These are phyloP conservation scores for Cydia amplana DNA, from an alignment of 1,140 invertebrate genomes.

Conservation along the genomic window DNA sequence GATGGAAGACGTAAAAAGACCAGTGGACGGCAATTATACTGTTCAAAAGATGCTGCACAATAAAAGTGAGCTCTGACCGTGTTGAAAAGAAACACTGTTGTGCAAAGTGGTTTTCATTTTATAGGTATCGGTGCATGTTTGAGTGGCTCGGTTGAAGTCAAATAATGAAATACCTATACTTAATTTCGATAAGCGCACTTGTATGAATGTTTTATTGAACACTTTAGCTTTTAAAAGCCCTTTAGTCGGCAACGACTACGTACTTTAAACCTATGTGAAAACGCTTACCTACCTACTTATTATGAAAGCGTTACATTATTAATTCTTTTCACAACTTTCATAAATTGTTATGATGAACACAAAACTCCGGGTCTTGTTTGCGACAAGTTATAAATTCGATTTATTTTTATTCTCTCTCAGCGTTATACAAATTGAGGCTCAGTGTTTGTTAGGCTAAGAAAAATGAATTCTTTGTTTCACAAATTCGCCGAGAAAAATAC, in stretches of 20 bases:
- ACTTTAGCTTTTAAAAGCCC: too few relatives aligned
- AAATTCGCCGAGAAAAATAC: constrained; percentile 23
- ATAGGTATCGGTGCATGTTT: neutral
- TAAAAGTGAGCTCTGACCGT: neutral
- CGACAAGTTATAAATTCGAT: neutral
- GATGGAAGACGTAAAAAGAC: constrained; percentile 2
- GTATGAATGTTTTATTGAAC: neutral
- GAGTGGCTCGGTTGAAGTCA: neutral
- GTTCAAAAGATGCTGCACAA: neutral
- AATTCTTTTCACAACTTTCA: too few relatives aligned
- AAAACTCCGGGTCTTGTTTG: neutral
- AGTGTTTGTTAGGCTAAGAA: neutral
- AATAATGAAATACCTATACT: neutral
- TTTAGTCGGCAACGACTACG: too few relatives aligned
- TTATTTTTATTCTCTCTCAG: neutral
- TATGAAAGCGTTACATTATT: too few relatives aligned
- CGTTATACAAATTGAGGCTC: neutral
- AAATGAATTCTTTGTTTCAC: constrained; percentile 10
- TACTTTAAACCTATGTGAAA: too few relatives aligned
- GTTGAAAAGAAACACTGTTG: neutral
- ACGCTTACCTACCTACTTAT: too few relatives aligned
- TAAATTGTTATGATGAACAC: neutral
- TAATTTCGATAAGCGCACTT: neutral
- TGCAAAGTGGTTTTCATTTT: neutral
- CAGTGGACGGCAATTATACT: neutral